Evolutionary conservation across 2,113 vertebrate species (phyloP).

Genomic region (Phaethon lepturus): DNA sequence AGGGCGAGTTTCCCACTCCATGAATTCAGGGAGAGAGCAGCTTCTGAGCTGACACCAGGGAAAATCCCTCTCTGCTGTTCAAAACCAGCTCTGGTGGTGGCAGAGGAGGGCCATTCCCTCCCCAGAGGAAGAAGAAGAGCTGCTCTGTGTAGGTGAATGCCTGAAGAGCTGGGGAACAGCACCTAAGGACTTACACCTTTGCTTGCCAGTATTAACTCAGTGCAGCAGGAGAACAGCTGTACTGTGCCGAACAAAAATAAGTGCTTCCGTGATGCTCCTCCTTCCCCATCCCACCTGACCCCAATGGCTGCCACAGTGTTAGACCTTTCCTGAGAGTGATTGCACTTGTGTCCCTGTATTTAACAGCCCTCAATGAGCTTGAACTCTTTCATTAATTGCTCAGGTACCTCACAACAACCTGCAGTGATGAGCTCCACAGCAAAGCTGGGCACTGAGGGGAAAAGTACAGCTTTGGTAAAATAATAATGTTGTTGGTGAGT

Average conservation of each 20-base stretch:
- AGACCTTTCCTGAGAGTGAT: neutral
- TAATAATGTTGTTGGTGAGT: neutral
- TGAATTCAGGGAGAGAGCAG: neutral
- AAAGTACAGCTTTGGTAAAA: neutral
- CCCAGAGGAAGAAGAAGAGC: neutral
- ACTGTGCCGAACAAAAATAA: neutral
- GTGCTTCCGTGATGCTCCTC: neutral
- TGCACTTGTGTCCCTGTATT: neutral
- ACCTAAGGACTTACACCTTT: neutral
- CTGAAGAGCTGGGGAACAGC: neutral
- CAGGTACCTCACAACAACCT: no score
- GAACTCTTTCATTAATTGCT: neutral
- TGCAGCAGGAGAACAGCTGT: neutral
- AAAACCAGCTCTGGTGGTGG: neutral
- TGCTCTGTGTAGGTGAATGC: neutral
- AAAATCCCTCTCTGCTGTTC: neutral
- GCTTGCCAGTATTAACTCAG: neutral
- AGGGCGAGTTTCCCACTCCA: neutral
- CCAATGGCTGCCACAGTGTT: neutral
- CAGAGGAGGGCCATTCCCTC: neutral
- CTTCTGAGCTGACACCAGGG: neutral
- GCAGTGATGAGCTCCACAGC: accelerated
- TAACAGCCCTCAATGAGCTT: neutral
- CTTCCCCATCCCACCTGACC: neutral
- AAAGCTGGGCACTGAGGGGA: neutral